A percentile compares a stretch with the other conserved stretches of the same genome.
Conservation (phyloP, 2,113 vertebrate genomes). For the Gnathonemus longibarbis region DNA sequence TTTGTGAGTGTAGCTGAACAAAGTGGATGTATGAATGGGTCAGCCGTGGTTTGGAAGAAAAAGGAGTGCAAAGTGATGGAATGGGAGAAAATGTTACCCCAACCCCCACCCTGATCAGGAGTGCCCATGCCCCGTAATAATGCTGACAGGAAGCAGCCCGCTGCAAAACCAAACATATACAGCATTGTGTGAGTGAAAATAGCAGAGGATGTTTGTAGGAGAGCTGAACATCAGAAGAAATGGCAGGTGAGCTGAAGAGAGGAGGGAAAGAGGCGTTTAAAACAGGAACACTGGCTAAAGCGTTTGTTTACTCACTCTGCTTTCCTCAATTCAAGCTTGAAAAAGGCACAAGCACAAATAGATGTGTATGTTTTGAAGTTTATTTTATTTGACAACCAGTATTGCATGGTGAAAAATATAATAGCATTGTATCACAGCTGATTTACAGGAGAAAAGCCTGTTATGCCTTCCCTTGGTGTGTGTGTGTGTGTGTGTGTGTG, state of each 20-base stretch:
- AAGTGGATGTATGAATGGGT: background rate
- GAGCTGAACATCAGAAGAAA: background rate
- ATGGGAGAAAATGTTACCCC: background rate
- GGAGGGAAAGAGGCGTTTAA: background rate
- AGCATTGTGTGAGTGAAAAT: slow-evolving; percentile 21
- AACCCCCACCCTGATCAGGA: background rate
- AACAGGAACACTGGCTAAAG: background rate
- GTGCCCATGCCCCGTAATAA: background rate
- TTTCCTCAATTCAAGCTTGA: background rate
- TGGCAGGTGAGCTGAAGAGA: background rate
- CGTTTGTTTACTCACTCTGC: background rate
- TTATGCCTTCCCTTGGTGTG: background rate
- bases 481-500: slow-evolving; percentile 6
- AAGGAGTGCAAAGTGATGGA: background rate
- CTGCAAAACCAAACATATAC: background rate
- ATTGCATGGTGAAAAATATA: background rate
- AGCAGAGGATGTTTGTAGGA: slow-evolving; percentile 16
- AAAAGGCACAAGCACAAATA: background rate
- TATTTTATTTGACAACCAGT: slow-evolving; percentile 2
- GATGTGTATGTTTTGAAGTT: background rate
- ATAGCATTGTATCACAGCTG: background rate
- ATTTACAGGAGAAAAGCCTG: background rate
- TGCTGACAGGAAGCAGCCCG: background rate
- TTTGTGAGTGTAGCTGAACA: background rate
- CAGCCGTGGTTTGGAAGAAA: background rate